Conservation (phyloP, 2,888 invertebrate species). For the Unio delphinus region DNA sequence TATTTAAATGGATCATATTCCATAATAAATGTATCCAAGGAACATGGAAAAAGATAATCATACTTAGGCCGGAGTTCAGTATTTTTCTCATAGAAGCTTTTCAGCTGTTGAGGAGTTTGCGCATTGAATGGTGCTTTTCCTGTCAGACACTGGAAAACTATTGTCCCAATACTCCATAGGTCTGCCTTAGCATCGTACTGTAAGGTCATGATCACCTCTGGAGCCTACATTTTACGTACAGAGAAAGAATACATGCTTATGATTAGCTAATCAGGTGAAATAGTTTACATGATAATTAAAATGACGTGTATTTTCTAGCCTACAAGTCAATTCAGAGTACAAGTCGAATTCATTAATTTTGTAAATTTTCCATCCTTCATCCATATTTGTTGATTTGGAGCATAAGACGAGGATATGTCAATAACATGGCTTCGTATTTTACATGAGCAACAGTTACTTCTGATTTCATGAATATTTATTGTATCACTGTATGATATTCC, state of each 20-base stretch:
- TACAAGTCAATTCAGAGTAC: too few species aligned
- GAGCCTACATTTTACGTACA: constrained; percentile 78
- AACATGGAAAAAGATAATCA: constrained; percentile 17
- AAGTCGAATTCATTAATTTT: too few species aligned
- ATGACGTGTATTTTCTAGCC: too few species aligned
- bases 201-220: constrained; percentile 98
- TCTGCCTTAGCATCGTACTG: constrained; percentile 99
- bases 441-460: too few species aligned
- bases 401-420: too few species aligned
- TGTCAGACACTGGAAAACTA: constrained; percentile 97
- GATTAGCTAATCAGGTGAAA: background rate
- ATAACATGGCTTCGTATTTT: too few species aligned
- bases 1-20: background rate
- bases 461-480: too few species aligned
- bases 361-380: too few species aligned
- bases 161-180: constrained; percentile 98
- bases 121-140: constrained; percentile 99
- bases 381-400: too few species aligned
- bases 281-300: background rate
- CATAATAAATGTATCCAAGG: background rate
- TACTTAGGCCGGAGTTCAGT: constrained; percentile 72
- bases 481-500: too few species aligned
- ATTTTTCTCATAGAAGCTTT: constrained; percentile 97
- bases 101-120: constrained; percentile 96
- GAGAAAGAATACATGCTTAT: constrained; percentile 76